These are phyloP conservation scores for Drosophila micromelanica DNA, from an alignment of 1,140 invertebrate genomes.

Conservation along the genomic window DNA sequence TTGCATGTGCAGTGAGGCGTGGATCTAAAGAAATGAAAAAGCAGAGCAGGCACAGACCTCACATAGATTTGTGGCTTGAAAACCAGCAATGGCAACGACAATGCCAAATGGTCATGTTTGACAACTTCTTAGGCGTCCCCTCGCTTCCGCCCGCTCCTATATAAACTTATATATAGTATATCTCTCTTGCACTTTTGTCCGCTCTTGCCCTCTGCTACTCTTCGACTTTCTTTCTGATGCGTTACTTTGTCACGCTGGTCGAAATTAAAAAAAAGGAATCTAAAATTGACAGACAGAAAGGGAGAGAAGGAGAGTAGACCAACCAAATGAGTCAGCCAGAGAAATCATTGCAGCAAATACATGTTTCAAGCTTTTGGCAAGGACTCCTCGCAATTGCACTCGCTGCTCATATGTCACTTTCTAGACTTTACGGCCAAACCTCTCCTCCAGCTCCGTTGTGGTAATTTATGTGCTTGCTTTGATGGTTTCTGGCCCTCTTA, in stretches of 20 bases:
- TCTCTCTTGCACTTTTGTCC: background rate
- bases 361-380: constrained; percentile 35
- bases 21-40: constrained; percentile 77
- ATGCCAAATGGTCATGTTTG: constrained; percentile 71
- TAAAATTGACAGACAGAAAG: constrained; percentile 23
- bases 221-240: constrained; percentile 28
- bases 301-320: background rate
- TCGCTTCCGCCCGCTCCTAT: background rate
- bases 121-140: constrained; percentile 43
- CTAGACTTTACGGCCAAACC: constrained; percentile 24
- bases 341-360: constrained; percentile 49
- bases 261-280: constrained; percentile 61
- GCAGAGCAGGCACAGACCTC: constrained; percentile 56
- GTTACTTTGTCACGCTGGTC: constrained; percentile 63
- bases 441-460: constrained; percentile 1
- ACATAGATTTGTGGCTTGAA: constrained; percentile 74
- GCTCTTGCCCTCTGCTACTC: background rate
- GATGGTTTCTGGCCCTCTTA: constrained; percentile 27
- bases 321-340: constrained; percentile 4
- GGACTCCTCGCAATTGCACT: constrained; percentile 18
- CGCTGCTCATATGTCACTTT: constrained; percentile 57
- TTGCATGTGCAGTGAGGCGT: constrained; percentile 75
- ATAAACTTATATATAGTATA: background rate
- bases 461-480: constrained; percentile 57
- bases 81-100: constrained; percentile 49